Conservation (phyloP, 2,113 vertebrate species). For the Trichechus manatus region DNA sequence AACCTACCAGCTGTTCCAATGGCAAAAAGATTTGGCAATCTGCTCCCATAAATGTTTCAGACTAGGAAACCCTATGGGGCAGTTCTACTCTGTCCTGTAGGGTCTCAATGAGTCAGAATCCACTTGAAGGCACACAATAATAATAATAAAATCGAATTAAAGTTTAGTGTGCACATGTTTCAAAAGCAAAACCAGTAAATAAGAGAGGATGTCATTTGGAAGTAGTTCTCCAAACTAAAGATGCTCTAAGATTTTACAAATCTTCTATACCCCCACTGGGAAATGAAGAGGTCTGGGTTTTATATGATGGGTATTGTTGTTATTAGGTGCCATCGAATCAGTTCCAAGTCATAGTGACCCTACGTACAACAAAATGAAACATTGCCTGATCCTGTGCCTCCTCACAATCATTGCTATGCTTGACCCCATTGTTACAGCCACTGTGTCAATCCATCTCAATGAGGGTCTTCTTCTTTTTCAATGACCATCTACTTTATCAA, state of each 20-base stretch:
- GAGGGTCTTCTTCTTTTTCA: too few species aligned
- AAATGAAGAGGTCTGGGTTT: constrained; percentile 5
- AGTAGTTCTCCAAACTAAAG: constrained; percentile 1
- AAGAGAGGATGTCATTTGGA: neutral
- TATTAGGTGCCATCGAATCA: too few species aligned
- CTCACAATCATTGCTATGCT: too few species aligned
- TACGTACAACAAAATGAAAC: too few species aligned
- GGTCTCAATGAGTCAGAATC: neutral
- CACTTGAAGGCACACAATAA: neutral
- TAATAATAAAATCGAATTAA: neutral
- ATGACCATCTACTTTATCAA: too few species aligned
- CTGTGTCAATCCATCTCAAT: too few species aligned
- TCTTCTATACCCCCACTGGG: neutral
- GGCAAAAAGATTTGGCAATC: too few species aligned
- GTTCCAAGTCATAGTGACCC: too few species aligned
- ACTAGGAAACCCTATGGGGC: neutral
- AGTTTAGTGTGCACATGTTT: neutral
- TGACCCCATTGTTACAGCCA: too few species aligned
- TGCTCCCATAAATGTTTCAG: neutral
- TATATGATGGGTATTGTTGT: neutral
- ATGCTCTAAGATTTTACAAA: neutral
- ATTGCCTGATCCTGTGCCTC: too few species aligned
- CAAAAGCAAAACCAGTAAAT: constrained; percentile 8
- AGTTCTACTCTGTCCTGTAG: neutral
- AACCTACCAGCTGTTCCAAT: too few species aligned